These are phyloP conservation scores for Jaculus jaculus DNA, from an alignment of 2,113 vertebrate genomes.

Conservation along the genomic window DNA sequence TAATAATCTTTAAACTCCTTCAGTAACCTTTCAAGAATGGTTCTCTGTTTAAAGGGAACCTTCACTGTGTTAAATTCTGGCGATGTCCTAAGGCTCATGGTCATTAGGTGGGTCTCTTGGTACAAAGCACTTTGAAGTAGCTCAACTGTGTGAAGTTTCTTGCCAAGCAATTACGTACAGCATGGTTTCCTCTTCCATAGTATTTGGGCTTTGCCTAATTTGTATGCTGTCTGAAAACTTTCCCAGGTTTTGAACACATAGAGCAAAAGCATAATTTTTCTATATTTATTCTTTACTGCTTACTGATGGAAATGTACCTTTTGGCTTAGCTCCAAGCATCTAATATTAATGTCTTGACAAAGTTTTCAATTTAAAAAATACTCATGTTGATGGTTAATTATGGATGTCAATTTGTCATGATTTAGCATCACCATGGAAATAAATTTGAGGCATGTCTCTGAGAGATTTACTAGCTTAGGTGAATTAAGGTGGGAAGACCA, in stretches of 20 bases:
- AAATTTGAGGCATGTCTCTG: no score
- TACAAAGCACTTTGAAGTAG: not conserved
- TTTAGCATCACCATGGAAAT: no score
- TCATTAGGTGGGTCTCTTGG: not conserved
- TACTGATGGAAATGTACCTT: conserved; percentile 25
- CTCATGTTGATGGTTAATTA: not conserved
- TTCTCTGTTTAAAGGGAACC: not conserved
- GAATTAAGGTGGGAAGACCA: no score
- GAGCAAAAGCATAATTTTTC: conserved; percentile 16
- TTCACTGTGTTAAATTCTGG: not conserved
- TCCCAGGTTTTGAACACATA: not conserved
- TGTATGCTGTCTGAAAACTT: not conserved
- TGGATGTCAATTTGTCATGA: no score
- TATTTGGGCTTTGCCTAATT: conserved; percentile 37
- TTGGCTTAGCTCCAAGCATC: conserved; percentile 21
- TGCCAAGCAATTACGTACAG: not conserved
- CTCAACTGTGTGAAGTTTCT: not conserved
- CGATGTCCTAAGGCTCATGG: not conserved
- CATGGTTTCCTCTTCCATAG: not conserved
- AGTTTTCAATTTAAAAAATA: not conserved
- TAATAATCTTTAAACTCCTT: not conserved
- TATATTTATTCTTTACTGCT: conserved; percentile 10
- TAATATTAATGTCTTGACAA: conserved; percentile 3
- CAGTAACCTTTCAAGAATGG: not conserved
- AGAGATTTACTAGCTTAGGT: no score